Conservation (phyloP, 2,888 invertebrate genomes). For the Macaria notata region DNA sequence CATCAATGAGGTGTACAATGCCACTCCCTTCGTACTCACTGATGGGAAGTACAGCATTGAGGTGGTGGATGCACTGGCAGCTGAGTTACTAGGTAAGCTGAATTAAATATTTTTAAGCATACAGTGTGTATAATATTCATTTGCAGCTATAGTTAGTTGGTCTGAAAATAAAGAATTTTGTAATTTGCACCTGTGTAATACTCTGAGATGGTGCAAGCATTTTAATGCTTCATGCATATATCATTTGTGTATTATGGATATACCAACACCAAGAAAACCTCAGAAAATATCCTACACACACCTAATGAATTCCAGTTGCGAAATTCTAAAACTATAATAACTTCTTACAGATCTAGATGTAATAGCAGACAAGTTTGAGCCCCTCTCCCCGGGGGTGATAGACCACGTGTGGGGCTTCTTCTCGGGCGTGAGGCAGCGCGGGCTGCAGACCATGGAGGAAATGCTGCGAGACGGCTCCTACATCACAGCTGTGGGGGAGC, state of each 20-base stretch:
- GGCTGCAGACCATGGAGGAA: conserved; percentile 93
- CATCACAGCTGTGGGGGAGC: conserved; percentile 90
- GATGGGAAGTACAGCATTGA: conserved; percentile 85
- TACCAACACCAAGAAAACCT: no score
- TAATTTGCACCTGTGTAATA: no score
- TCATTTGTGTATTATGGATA: no score
- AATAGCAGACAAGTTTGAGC: conserved; percentile 91
- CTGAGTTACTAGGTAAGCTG: conserved; percentile 84
- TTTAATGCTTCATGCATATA: no score
- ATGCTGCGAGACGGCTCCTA: conserved; percentile 91
- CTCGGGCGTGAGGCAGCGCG: conserved; percentile 91
- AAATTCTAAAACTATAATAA: no score
- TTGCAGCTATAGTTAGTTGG: no score
- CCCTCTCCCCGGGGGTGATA: conserved; percentile 87
- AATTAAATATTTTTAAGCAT: no score
- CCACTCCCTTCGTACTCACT: conserved; percentile 89
- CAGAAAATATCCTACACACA: no score
- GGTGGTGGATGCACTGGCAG: conserved; percentile 88
- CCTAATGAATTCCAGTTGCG: no score
- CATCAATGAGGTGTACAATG: conserved; percentile 89
- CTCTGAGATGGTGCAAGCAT: no score
- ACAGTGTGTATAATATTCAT: no score
- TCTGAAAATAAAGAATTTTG: no score
- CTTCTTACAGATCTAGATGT: conserved; percentile 88
- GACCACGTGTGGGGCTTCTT: conserved; percentile 94